Evolutionary conservation across 2,113 vertebrate genomes (phyloP).

Genomic region (Alosa alosa): DNA sequence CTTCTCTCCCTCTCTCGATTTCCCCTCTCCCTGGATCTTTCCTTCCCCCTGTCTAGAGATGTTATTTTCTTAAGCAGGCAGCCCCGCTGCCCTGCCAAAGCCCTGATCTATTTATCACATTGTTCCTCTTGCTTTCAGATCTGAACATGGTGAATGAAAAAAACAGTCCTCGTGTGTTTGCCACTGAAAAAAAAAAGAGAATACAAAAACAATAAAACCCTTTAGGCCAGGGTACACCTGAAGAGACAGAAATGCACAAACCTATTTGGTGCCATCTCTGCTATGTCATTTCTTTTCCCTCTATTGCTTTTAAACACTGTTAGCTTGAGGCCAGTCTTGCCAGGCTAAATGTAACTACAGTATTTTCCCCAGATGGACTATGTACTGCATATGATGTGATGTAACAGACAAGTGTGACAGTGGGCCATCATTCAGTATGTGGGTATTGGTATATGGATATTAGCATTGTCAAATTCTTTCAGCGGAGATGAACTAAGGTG

Average conservation of each 20-base stretch:
- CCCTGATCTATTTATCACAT: conserved; percentile 46
- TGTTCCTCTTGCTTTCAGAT: conserved; percentile 28
- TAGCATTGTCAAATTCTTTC: too few species aligned
- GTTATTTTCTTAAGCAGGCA: conserved; percentile 31
- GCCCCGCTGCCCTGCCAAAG: conserved; percentile 37
- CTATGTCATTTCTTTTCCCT: neutral
- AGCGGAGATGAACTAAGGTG: too few species aligned
- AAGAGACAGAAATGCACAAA: neutral
- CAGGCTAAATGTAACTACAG: too few species aligned
- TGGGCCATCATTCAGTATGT: too few species aligned
- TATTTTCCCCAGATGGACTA: too few species aligned
- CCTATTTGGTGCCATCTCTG: too few species aligned
- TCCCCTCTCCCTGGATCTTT: conserved; percentile 38
- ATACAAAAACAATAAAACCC: neutral
- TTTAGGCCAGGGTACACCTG: neutral
- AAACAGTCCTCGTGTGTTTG: conserved; percentile 8
- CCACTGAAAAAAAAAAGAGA: neutral
- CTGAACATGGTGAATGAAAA: conserved; percentile 33
- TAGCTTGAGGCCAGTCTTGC: neutral
- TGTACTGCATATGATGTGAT: too few species aligned
- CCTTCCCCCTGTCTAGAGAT: conserved; percentile 21
- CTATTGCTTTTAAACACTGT: neutral
- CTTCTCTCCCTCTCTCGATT: conserved; percentile 46
- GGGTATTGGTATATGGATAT: too few species aligned
- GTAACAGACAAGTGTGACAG: too few species aligned